phyloP scores from a whole-genome alignment of 2,888 invertebrate genomes.

The Pherbina coryleti region DNA sequence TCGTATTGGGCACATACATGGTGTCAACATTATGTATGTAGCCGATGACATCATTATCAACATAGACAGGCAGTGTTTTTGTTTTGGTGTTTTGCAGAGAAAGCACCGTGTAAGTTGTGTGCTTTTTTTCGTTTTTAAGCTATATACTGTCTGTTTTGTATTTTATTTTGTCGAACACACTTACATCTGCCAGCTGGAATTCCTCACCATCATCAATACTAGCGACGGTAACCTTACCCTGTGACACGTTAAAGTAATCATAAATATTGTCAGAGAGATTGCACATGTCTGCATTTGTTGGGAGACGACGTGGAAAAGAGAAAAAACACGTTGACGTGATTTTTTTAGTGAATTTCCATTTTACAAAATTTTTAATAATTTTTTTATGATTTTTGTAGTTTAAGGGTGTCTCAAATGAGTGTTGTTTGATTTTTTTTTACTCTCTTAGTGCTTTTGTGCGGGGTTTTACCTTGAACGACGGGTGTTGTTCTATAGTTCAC shows the following conservation, averaged over 20 bases:
- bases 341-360: neutral
- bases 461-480: no score
- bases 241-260: constrained; percentile 94
- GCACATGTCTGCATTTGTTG: constrained; percentile 77
- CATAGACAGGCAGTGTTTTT: neutral
- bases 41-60: no score
- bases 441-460: no score
- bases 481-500: no score
- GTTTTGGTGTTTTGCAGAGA: neutral
- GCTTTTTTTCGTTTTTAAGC: neutral
- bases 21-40: no score
- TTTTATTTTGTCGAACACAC: constrained; percentile 67
- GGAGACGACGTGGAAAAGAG: neutral
- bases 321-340: constrained; percentile 3
- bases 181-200: constrained; percentile 89
- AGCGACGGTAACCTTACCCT: constrained; percentile 97
- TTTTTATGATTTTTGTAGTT: neutral
- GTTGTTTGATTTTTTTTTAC: neutral
- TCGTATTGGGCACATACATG: no score
- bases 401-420: neutral
- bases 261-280: constrained; percentile 87
- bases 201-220: constrained; percentile 96
- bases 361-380: neutral
- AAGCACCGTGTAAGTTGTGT: neutral
- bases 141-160: constrained; percentile 30